Evolutionary conservation across 1,140 invertebrate species (phyloP).

Genomic region (Saccostrea glomerata): DNA sequence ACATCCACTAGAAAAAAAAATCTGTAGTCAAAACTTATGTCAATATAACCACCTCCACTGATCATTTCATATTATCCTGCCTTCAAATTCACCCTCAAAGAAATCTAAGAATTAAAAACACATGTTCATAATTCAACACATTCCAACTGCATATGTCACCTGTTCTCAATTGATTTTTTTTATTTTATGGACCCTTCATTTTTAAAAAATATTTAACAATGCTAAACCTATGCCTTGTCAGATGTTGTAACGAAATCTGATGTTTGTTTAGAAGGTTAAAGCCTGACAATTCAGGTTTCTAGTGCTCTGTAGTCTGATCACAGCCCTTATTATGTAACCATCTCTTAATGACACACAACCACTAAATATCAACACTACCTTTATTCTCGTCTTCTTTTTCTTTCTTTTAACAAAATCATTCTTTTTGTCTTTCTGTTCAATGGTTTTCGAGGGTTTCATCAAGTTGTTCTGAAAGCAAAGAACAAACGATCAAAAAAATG

Average conservation of each 20-base stretch:
- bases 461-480: constrained; percentile 24
- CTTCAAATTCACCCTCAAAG: not conserved
- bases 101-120: constrained; percentile 11
- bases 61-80: constrained; percentile 18
- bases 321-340: not conserved
- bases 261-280: constrained; percentile 25
- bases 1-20: constrained; percentile 5
- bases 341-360: not conserved
- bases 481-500: not conserved
- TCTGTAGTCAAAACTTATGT: not conserved
- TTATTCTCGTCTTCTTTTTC: constrained; percentile 30
- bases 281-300: not conserved
- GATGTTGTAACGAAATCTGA: constrained; percentile 16
- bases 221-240: not conserved
- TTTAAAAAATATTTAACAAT: not conserved
- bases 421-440: constrained; percentile 23
- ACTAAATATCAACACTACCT: not conserved
- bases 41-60: constrained; percentile 14
- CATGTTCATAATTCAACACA: constrained; percentile 17
- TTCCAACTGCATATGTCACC: constrained; percentile 6
- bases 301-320: not conserved
- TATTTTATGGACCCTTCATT: not conserved
- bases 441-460: constrained; percentile 33
- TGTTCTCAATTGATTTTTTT: constrained; percentile 12
- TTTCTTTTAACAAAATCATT: constrained; percentile 35